phyloP scores from a whole-genome alignment of 2,888 invertebrate species.

The Trimorus sp. region DNA sequence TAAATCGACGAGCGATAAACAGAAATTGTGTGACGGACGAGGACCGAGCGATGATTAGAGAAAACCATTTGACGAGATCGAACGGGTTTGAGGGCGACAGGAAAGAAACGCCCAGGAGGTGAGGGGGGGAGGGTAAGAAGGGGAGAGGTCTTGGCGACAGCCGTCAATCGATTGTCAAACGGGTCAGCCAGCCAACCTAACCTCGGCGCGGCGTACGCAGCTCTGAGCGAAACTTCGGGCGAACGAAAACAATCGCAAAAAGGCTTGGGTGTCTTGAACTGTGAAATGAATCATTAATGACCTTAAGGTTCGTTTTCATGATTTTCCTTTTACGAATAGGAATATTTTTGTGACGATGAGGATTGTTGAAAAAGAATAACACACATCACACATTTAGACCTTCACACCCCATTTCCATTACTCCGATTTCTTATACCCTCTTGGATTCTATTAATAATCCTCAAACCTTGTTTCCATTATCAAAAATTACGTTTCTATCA shows the following conservation, averaged over 20 bases:
- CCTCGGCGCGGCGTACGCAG: slow-evolving; percentile 69
- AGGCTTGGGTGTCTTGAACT: neutral
- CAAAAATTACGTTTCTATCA: no score
- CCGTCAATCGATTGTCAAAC: slow-evolving; percentile 83
- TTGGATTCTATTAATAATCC: no score
- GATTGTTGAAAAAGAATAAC: no score
- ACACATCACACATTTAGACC: no score
- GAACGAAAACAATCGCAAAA: slow-evolving; percentile 30
- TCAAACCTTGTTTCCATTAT: no score
- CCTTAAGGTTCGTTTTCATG: slow-evolving; percentile 5
- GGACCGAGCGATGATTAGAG: slow-evolving; percentile 32
- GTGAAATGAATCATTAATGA: no score
- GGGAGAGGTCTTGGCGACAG: slow-evolving; percentile 81
- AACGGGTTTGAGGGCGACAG: slow-evolving; percentile 59
- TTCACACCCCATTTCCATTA: no score
- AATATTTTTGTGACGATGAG: no score
- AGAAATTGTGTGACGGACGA: no score
- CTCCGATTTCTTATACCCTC: no score
- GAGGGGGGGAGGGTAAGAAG: slow-evolving; percentile 66
- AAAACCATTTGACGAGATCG: slow-evolving; percentile 58
- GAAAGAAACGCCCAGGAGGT: slow-evolving; percentile 65
- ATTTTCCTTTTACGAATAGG: neutral
- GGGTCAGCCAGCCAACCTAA: slow-evolving; percentile 81
- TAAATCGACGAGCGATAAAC: no score
- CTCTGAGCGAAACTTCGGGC: slow-evolving; percentile 48